Evolutionary conservation across 2,888 invertebrate species (phyloP).

Genomic region (Cosmia pyralina): DNA sequence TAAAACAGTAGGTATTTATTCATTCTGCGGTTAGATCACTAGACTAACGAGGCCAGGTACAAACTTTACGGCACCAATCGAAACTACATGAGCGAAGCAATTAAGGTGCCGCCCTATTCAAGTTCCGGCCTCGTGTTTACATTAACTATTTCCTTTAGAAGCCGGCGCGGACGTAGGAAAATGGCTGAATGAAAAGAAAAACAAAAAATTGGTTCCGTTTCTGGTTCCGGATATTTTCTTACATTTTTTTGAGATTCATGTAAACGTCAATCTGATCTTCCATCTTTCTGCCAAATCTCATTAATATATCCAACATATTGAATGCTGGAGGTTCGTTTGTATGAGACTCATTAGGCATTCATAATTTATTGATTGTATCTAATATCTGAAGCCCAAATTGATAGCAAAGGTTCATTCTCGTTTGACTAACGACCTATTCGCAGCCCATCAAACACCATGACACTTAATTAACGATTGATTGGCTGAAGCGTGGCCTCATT

Average conservation of each 20-base stretch:
- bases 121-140: constrained; percentile 27
- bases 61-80: constrained; percentile 25
- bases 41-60: constrained; percentile 24
- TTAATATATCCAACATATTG: neutral
- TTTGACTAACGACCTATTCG: constrained; percentile 54
- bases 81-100: constrained; percentile 37
- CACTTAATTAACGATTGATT: constrained; percentile 63
- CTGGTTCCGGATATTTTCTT: neutral
- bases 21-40: neutral
- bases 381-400: constrained; percentile 27
- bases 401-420: constrained; percentile 28
- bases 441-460: constrained; percentile 58
- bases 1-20: constrained; percentile 31
- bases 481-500: constrained; percentile 42
- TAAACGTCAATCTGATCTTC: neutral
- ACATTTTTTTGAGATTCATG: neutral
- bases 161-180: neutral
- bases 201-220: neutral
- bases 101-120: constrained; percentile 24
- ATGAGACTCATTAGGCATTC: neutral
- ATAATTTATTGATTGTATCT: constrained; percentile 7
- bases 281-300: neutral
- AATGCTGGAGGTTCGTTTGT: neutral
- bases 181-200: constrained; percentile 8
- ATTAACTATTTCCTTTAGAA: constrained; percentile 35